These are phyloP conservation scores for Sylvia borin DNA, from an alignment of 2,797 vertebrate genomes.

Conservation along the genomic window DNA sequence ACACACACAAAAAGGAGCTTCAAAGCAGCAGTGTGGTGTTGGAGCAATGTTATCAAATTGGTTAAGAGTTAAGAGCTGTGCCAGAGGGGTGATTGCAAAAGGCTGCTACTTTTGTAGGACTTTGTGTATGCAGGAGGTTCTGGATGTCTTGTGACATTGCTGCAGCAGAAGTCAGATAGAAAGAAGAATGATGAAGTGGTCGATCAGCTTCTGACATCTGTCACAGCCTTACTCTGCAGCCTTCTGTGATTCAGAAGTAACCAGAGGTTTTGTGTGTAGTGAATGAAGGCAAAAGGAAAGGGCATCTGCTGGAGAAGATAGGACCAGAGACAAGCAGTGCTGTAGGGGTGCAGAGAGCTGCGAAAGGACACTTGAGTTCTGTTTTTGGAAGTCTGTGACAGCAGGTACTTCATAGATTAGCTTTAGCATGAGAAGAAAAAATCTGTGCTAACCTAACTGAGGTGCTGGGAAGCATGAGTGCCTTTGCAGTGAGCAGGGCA, in stretches of 20 bases:
- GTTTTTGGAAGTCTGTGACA: not conserved
- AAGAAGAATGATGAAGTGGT: not conserved
- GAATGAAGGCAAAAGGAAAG: not conserved
- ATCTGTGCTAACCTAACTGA: not conserved
- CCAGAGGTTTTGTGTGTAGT: not conserved
- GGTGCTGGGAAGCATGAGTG: not conserved
- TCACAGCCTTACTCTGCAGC: not conserved
- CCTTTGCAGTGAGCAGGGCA: not conserved
- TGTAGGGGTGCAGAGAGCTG: not conserved
- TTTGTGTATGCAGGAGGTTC: not conserved
- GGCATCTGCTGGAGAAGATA: not conserved
- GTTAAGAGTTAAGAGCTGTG: not conserved
- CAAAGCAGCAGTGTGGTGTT: not conserved
- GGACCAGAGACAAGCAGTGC: not conserved
- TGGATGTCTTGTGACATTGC: not conserved
- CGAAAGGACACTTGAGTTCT: not conserved
- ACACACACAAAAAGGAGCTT: not conserved
- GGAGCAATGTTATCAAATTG: not conserved
- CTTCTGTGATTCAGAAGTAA: not conserved
- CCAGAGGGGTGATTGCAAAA: conserved; percentile 7
- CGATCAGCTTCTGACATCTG: not conserved
- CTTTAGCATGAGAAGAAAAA: not conserved
- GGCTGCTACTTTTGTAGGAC: not conserved
- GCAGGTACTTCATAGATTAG: not conserved
- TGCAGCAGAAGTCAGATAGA: not conserved